Base-by-base conservation (phyloP, 2,797 vertebrate species). In the Pseudochaenichthys georgianus region DNA sequence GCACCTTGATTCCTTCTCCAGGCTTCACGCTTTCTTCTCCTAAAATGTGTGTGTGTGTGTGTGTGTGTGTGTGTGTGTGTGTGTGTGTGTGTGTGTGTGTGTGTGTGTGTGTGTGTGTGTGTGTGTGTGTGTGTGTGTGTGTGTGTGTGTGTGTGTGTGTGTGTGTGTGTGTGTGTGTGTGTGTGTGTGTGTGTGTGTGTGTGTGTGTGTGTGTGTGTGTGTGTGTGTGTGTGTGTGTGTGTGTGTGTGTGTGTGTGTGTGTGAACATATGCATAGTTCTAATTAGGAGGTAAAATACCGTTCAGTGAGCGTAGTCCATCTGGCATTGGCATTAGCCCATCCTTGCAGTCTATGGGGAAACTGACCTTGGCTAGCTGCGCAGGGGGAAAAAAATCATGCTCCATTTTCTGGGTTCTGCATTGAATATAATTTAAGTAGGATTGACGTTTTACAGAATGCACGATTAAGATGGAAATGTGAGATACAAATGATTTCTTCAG, bases 291-390 rank as follows among this genome's bases (percentile, higher is more conserved):
- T 90, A 86, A 90, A 92, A 86, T 84, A 81, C 66, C 34, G 57
- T 88, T 69, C 80, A 83, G 83, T 61, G 64, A 84, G 79, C 38
- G n/a, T 46, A 54, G 80, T 86, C 88, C 93, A 92, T 91, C 90
- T 92, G 91, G 89, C 77, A 90, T 89, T 80, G 76, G 85, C 89
- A 90, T 93, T 92, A 93, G 78, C 85, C 85, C 79, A 72, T 86
- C 61, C 70, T 81, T 83, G 54, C 43, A 68, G 85, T 82, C 82
- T 83, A 46, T 48, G 62, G 88, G 88, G 82, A 87, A 79, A 80
- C 81, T 83, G 88, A 91, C 89, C 88, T 88, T 88, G 89, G 81
- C 88, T 57, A 55, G 83, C 43, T 52, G 59, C 23, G 52, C 45
- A 42, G 63, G 69, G 74, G 41, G 1, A 43, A 53, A 28, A 4